Conservation (phyloP, 2,797 vertebrate species). For the Urophycis tenuis region DNA sequence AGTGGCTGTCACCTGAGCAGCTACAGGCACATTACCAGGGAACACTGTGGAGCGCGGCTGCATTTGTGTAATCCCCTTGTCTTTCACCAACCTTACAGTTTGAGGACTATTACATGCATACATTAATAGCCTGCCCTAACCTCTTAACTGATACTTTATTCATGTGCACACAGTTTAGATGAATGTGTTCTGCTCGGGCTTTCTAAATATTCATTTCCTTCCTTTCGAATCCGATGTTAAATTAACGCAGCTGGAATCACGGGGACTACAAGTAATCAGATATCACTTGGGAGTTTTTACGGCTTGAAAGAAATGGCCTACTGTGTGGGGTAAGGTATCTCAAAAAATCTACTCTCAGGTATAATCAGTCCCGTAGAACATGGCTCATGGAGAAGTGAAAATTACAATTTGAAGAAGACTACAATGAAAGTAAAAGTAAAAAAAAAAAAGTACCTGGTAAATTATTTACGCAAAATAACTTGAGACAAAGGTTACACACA, state of each 20-base stretch:
- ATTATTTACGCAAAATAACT: no score
- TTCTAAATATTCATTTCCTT: constrained; percentile 47
- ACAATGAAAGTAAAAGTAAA: no score
- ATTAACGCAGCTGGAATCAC: constrained; percentile 54
- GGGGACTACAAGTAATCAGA: constrained; percentile 48
- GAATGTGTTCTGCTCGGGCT: constrained; percentile 33
- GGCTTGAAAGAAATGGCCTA: constrained; percentile 25
- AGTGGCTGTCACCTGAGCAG: not conserved
- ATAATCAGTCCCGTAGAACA: no score
- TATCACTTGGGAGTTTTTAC: constrained; percentile 8
- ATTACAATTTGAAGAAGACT: no score
- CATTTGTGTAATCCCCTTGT: not conserved
- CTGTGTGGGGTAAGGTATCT: not conserved
- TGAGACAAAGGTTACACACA: no score
- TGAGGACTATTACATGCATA: not conserved
- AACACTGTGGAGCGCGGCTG: not conserved
- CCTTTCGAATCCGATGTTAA: constrained; percentile 45
- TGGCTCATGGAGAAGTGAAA: no score
- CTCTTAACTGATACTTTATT: not conserved
- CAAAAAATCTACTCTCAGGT: no score
- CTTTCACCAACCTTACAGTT: not conserved
- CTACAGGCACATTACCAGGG: not conserved
- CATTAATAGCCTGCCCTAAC: not conserved
- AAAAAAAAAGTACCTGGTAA: no score
- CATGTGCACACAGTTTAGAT: constrained; percentile 28